Percentiles rank a stretch among this genome's conserved stretches.
Evolutionary conservation across 2,797 vertebrate genomes (phyloP).

Genomic region (Premnoplex brunnescens): DNA sequence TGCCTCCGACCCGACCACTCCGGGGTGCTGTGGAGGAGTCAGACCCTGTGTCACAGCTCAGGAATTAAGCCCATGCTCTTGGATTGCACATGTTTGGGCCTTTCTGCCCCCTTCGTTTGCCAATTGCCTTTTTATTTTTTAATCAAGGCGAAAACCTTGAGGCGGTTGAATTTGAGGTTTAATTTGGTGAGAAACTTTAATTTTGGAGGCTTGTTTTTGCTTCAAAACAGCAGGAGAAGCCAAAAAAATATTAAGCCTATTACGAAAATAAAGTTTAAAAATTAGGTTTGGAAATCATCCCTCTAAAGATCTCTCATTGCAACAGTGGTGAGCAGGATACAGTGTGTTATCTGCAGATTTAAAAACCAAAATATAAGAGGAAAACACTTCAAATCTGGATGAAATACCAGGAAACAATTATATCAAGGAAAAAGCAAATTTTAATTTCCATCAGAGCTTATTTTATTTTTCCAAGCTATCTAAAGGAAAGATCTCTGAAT

Average conservation of each 20-base stretch:
- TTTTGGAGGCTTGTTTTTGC: not conserved
- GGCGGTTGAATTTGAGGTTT: not conserved
- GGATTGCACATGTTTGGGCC: not conserved
- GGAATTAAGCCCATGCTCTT: not conserved
- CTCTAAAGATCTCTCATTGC: not conserved
- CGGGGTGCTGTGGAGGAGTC: not conserved
- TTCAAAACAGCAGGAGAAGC: not conserved
- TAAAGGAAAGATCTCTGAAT: conserved; percentile 12
- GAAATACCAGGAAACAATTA: conserved; percentile 39
- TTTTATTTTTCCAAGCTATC: not conserved
- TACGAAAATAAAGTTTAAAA: not conserved
- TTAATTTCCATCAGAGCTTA: not conserved
- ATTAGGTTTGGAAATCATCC: not conserved
- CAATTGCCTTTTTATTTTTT: not conserved
- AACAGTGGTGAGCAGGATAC: not conserved
- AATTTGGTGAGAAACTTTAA: conserved; percentile 8
- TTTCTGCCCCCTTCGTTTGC: not conserved
- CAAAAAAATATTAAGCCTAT: conserved; percentile 1
- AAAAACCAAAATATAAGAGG: not conserved
- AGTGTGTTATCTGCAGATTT: conserved; percentile 14
- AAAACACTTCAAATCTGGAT: conserved; percentile 2
- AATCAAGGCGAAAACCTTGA: not conserved
- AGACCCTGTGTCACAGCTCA: rapidly evolving
- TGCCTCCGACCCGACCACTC: rapidly evolving
- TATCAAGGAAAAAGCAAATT: not conserved